These are phyloP conservation scores for Xenentodon cancila DNA, from an alignment of 2,797 vertebrate species.

Conservation along the genomic window DNA sequence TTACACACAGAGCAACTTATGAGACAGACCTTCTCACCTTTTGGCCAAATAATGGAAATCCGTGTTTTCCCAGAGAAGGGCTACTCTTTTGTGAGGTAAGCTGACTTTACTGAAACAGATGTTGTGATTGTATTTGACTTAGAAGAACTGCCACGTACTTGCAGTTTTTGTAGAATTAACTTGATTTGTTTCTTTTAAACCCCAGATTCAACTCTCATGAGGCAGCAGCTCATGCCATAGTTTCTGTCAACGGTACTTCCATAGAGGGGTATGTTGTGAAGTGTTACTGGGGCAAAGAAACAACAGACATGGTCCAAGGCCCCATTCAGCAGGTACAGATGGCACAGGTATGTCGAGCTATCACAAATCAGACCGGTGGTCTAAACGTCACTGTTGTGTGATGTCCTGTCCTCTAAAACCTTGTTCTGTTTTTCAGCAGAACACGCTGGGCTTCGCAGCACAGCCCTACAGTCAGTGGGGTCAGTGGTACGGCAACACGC, in stretches of 20 bases:
- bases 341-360: constrained; percentile 73
- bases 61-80: constrained; percentile 98
- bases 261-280: constrained; percentile 95
- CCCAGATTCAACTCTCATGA: constrained; percentile 92
- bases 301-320: constrained; percentile 87
- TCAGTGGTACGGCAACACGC: constrained; percentile 94
- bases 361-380: too few species aligned
- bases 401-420: constrained; percentile 35
- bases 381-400: background rate
- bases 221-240: constrained; percentile 95
- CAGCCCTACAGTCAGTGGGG: constrained; percentile 95
- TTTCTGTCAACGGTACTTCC: constrained; percentile 95
- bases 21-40: constrained; percentile 98
- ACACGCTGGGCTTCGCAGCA: constrained; percentile 91
- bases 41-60: constrained; percentile 98
- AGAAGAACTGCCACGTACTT: too few species aligned
- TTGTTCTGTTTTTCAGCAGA: constrained; percentile 79
- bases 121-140: too few species aligned
- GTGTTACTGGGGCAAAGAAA: constrained; percentile 98
- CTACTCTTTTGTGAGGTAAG: constrained; percentile 96
- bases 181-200: background rate
- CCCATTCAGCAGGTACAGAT: constrained; percentile 91
- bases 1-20: constrained; percentile 90
- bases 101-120: background rate
- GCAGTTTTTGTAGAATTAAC: background rate